Evolutionary conservation across 2,113 vertebrate genomes (phyloP), one percentile per base, ranked within the genome.

Genomic region (Panthera uncia): DNA sequence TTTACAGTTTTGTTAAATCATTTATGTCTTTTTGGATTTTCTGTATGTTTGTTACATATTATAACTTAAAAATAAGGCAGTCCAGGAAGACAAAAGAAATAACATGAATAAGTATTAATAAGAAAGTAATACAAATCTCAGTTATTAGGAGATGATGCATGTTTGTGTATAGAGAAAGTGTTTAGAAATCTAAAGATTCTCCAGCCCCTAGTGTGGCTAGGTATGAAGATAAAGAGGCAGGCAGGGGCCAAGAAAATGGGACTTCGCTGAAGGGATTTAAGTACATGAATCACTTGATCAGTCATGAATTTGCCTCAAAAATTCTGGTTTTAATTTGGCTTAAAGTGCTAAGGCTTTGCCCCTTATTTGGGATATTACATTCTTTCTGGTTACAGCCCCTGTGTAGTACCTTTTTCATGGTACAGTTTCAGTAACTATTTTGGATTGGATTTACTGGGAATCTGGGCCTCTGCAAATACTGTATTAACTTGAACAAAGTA

Each of bases 391-490:
- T 69, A 61, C 0, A 74, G 7, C 29, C 7, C 3, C 14, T 33
- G 29, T 13, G 11, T 50, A 18, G 23, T 85, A 9, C 4, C n/a
- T 80, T 90, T 76, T 57, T 19, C 3, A 7, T 23, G 50, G 55
- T 65, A 45, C 12, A 33, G 23, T 19, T 61, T 95, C 73, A 88
- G n/a, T 87, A 89, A 38, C 15, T 79, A 3, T 57, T n/a, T 41
- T 82, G 48, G 92, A n/a, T 36, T 92, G 18, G 66, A 50, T 96
- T 94, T 96, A 87, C 84, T 81, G 78, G 68, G 63, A 92, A 61
- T 91, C 33, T 76, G 45, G 52, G 5, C 31, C 29, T 69, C n/a
- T 79, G 21, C 85, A 95, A 95, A 80, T 95, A 95, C 11, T 82
- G 4, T 80, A 69, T 90, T 83, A 66, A 61, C 90, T 95, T 95